Evolutionary conservation across 1,140 invertebrate species (phyloP), one percentile per base, ranked within the genome.

Genomic region (Leucophenga varia): DNA sequence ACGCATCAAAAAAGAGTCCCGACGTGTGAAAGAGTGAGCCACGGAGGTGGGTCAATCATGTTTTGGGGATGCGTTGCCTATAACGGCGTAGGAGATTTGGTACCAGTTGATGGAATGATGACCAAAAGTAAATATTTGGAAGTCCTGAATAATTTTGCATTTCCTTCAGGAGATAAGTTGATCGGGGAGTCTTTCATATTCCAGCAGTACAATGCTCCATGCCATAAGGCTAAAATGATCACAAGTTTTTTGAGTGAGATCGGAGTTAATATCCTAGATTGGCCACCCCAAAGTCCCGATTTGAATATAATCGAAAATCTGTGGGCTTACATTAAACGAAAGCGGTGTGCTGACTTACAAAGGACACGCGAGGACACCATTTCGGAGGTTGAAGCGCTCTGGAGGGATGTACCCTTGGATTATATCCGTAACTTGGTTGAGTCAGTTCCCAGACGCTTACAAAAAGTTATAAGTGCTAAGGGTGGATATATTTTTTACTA

Each of bases 81-180:
- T 17, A 21, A 40, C 46, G 49, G 40, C 43, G 14, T 34, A 28
- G 40, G 44, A 8, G 25, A 40, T 21, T 40, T 40, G 8, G 38
- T 40, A 5, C 38, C 38, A 8, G n/a, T 20, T 16, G 19, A 21
- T 21, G 38, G 38, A n/a, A 3, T 9, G 7, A 40, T 40, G 38
- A 21, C 20, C 16, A 9, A 40, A 40, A 10, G 22, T 22, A 36
- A 42, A 4, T 52, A 46, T 37, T 37, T 46, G 6, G 14, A 4
- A n/a, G 37, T 43, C 12, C 25, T 52, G 14, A 52, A 39, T 47
- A 34, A 47, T n/a, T 32, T 38, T 21, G 39, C 44, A 43, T 47
- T 52, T 1, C 10, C 4, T 20, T 21, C 32, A 9, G 39, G 49
- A 1, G 38, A 47, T 18, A 41, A 18, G 22, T 42, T 20, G 21